Base-by-base conservation (phyloP, 1,140 invertebrate genomes). In the Euura lappo region DNA sequence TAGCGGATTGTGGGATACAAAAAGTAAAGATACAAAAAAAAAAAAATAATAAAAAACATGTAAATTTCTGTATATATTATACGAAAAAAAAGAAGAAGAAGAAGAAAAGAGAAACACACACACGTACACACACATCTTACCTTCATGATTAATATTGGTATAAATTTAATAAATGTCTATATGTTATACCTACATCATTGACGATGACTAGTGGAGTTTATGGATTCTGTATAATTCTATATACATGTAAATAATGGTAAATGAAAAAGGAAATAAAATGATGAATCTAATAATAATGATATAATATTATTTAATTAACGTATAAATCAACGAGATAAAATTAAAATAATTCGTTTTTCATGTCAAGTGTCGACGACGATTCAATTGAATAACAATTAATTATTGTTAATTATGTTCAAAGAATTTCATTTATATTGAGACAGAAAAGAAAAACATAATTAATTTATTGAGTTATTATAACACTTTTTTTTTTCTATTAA, bases 41-140 rank as follows among this genome's bases (percentile, higher is more conserved):
- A 28, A 28, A 28, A 28, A 28, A 28, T 1, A 28, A 1, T 28
- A 28, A 75, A 75, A 75, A 77, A 74, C 71, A 69, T 77, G 76
- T 77, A 77, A 71, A 77, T 75, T 77, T 75, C 74, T 77, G 76
- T 77, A 77, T 73, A 77, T 77, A 77, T 69, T 28, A 28, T 28
- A 28, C 28, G 28, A 28, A 28, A 28, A 28, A 28, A 28, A 28
- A 28, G 1, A 28, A 28, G 28, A 28, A 28, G 28, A 28, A 28
- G 28, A 28, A 28, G 28, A 28, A 28, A 28, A 28, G 28, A 28
- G 28, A 28, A 28, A 28, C 28, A 28, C 28, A 28, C 28, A 28
- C 28, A 28, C 28, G 1, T 1, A 28, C 28, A 28, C 28, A 28
- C 28, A 28, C 28, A 28, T 28, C 28, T 28, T 28, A 75, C 68